Evolutionary conservation across 2,113 vertebrate genomes (phyloP).

Genomic region (Amazona vittata): DNA sequence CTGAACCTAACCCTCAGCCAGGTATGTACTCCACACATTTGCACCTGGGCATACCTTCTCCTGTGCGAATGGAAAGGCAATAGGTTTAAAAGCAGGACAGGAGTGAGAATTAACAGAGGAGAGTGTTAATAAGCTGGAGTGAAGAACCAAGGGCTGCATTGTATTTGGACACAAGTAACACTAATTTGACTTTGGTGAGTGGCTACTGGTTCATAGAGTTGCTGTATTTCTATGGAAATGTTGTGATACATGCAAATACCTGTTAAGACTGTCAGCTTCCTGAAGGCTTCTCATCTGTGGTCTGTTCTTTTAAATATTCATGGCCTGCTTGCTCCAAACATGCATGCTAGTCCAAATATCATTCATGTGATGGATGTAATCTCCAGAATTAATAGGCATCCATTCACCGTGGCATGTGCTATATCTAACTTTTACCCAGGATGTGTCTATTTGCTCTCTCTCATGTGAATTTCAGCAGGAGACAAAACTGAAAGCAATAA

Average conservation of each 20-base stretch:
- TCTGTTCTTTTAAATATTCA: constrained; percentile 35
- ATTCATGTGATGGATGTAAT: constrained; percentile 27
- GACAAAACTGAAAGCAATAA: constrained; percentile 31
- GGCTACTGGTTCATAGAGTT: not conserved
- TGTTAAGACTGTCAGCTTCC: not conserved
- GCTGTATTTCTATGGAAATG: not conserved
- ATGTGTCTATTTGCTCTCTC: constrained; percentile 5
- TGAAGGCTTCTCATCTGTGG: not conserved
- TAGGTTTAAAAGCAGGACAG: not conserved
- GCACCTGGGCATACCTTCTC: not conserved
- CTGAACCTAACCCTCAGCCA: not conserved
- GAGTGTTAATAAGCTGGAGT: not conserved
- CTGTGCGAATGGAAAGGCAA: not conserved
- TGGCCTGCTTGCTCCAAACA: constrained; percentile 8
- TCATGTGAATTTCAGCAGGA: not conserved
- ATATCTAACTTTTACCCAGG: constrained; percentile 17
- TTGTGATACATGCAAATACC: not conserved
- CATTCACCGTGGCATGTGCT: not conserved
- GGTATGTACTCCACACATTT: not conserved
- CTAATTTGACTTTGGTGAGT: not conserved
- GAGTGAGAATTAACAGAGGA: not conserved
- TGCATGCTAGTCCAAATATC: not conserved
- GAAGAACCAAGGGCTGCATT: not conserved
- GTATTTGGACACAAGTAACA: not conserved
- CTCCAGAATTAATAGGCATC: constrained; percentile 58